These are phyloP conservation scores for Drosophila ustulata DNA, from an alignment of 2,888 invertebrate genomes.

Conservation along the genomic window DNA sequence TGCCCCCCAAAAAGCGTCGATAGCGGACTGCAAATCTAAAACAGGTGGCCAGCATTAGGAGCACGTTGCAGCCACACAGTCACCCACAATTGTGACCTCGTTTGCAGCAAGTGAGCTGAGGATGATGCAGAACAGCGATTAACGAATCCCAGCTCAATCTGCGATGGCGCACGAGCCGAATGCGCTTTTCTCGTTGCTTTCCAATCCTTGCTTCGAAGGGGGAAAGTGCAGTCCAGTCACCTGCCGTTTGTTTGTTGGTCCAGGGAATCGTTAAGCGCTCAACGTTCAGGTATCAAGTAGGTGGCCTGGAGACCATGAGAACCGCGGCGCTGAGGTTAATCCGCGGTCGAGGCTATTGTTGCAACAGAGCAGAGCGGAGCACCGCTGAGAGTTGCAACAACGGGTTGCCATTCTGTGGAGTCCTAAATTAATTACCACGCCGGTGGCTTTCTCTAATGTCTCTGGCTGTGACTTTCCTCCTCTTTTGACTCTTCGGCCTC, in stretches of 20 bases:
- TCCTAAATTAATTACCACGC: slow-evolving; percentile 77
- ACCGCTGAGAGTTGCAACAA: slow-evolving; percentile 25
- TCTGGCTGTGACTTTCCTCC: slow-evolving; percentile 19
- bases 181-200: slow-evolving; percentile 48
- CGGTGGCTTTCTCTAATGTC: slow-evolving; percentile 75
- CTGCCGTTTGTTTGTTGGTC: slow-evolving; percentile 22
- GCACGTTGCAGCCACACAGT: slow-evolving; percentile 11
- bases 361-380: slow-evolving; percentile 28
- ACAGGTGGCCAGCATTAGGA: slow-evolving; percentile 18
- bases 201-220: slow-evolving; percentile 42
- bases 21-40: slow-evolving; percentile 5
- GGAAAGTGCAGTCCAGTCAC: slow-evolving; percentile 49
- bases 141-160: slow-evolving; percentile 55
- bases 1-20: slow-evolving; percentile 23
- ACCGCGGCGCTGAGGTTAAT: slow-evolving; percentile 69
- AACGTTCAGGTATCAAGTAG: slow-evolving; percentile 53
- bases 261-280: slow-evolving; percentile 2
- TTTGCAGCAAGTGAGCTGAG: slow-evolving; percentile 11
- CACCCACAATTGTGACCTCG: slow-evolving; percentile 33
- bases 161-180: slow-evolving; percentile 51
- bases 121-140: slow-evolving; percentile 61
- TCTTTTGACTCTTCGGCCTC: slow-evolving; percentile 1
- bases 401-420: slow-evolving; percentile 42
- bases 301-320: slow-evolving; percentile 68
- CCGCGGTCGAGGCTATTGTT: slow-evolving; percentile 34